Evolutionary conservation across 2,888 invertebrate species (phyloP).

Genomic region (Agrotis ipsilon): DNA sequence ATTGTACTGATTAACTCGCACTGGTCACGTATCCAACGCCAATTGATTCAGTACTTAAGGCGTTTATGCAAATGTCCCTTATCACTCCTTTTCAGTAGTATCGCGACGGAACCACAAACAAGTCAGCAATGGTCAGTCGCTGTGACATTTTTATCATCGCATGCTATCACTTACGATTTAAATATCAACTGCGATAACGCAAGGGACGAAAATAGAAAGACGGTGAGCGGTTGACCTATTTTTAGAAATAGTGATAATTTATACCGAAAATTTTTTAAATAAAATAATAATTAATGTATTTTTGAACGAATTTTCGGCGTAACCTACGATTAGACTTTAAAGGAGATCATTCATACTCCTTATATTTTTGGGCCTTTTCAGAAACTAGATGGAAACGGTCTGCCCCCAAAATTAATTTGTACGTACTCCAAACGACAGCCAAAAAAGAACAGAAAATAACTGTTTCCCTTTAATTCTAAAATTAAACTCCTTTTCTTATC

Average conservation of each 20-base stretch:
- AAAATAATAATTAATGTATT: too few species aligned
- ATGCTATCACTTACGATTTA: slow-evolving; percentile 44
- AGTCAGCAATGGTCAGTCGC: slow-evolving; percentile 55
- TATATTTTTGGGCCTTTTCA: too few species aligned
- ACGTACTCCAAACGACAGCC: background rate
- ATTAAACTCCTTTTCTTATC: slow-evolving; percentile 25
- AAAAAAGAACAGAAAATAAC: slow-evolving; percentile 1
- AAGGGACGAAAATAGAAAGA: slow-evolving; percentile 30
- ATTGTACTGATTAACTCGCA: slow-evolving; percentile 31
- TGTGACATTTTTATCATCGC: slow-evolving; percentile 59
- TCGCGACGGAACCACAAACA: slow-evolving; percentile 58
- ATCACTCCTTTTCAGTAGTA: slow-evolving; percentile 50
- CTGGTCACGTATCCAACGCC: slow-evolving; percentile 36
- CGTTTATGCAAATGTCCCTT: slow-evolving; percentile 54
- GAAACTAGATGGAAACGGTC: too few species aligned
- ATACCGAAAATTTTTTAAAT: too few species aligned
- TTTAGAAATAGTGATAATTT: background rate
- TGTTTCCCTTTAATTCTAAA: slow-evolving; percentile 10
- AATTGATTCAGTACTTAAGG: slow-evolving; percentile 50
- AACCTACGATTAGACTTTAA: too few species aligned
- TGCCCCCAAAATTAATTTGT: too few species aligned
- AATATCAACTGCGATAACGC: slow-evolving; percentile 50
- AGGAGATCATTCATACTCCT: too few species aligned
- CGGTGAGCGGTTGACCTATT: background rate
- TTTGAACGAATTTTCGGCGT: too few species aligned